Percentiles rank a stretch among this genome's conserved stretches.
Evolutionary conservation across 2,888 invertebrate genomes (phyloP).

Genomic region (Lysandra bellargus): DNA sequence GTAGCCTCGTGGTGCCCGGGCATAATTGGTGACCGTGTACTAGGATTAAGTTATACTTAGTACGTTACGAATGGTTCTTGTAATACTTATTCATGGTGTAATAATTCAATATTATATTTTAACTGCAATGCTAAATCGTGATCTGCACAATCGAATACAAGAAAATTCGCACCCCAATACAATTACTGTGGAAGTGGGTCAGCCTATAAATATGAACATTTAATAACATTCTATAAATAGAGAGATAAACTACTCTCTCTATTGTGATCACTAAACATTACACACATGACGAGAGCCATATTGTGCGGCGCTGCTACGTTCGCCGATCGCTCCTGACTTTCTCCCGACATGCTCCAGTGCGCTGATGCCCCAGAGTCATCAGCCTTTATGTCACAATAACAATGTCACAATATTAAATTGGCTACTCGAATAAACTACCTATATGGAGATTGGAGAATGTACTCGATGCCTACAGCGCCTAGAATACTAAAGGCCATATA

Average conservation of each 20-base stretch:
- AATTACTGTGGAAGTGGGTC: neutral
- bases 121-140: too few species aligned
- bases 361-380: constrained; percentile 54
- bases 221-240: constrained; percentile 7
- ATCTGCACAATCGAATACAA: neutral
- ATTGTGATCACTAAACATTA: constrained; percentile 30
- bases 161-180: neutral
- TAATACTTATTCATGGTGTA: too few species aligned
- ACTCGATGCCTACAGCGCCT: neutral
- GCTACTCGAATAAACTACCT: neutral
- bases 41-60: too few species aligned
- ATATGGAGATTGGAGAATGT: neutral
- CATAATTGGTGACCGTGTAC: too few species aligned
- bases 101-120: too few species aligned
- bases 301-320: constrained; percentile 53
- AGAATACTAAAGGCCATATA: neutral
- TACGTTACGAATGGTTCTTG: too few species aligned
- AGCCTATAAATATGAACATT: neutral
- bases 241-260: constrained; percentile 4
- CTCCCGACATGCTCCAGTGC: constrained; percentile 62
- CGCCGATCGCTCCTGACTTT: constrained; percentile 58
- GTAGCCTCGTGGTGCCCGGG: too few species aligned
- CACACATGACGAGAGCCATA: constrained; percentile 51
- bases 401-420: constrained; percentile 8
- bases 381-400: constrained; percentile 43